Base-by-base conservation (phyloP, 2,888 invertebrate genomes). In the Dorcus hopei region DNA sequence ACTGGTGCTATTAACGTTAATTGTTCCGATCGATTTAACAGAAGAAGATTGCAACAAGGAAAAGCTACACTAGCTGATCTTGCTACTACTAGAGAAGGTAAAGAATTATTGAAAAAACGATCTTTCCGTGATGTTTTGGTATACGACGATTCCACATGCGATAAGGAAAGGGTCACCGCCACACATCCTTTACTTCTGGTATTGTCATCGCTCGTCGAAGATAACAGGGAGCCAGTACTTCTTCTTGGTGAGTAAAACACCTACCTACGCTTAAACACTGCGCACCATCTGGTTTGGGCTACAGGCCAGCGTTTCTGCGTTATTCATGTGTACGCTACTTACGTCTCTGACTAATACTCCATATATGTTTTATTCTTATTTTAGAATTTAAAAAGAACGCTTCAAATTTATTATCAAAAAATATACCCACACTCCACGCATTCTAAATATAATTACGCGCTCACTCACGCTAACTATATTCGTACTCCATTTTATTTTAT, bases 1-100 rank as follows among this genome's bases (percentile, higher is more conserved):
- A 79, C 81, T 57, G 87, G 87, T 41, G 85, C 87, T 23, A 83
- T 87, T 69, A 89, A 89, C 76, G 83, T 89, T 61, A 88, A 87
- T 74, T 89, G 88, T 72, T 83, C 86, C 39, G 88, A 89, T 73
- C 80, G 88, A 49, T 86, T 88, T 74, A 87, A 87, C 72, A 80
- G 87, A 58, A 80, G 85, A 63, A 78, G 89, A 33, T 77, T 89
- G 62, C 86, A 87, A 70, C 83, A 85, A 70, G 87, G 88, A 9
- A 86, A 86, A 69, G 86, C 86, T 8, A 82, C 82, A 3, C 74
- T 88, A 19, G 83, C 86, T 52, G 88, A 89, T 74, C 76, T 89
- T 62, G 85, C 87, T 33, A 83, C 84, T 23, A 83, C 84, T 5
- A 77, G 83, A 52, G 86, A 87, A 64, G 85, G 85, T 59, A 87